Evolutionary conservation across 1,140 invertebrate species (phyloP).

Genomic region (Zophobas morio): DNA sequence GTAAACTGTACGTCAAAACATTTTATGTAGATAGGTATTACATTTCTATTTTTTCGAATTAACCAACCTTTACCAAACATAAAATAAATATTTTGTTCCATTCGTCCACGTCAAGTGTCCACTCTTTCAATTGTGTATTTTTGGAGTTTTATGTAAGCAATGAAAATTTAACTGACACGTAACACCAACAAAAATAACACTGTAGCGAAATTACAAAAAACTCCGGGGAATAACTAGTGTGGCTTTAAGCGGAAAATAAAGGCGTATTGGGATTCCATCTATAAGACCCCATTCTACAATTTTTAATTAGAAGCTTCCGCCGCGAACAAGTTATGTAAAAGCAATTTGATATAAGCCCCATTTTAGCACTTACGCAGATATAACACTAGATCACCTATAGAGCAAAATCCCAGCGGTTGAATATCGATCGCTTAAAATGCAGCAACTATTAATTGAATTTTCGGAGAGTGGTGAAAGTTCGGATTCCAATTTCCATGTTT

Average conservation of each 20-base stretch:
- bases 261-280: background rate
- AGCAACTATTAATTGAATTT: conserved; percentile 30
- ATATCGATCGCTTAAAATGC: conserved; percentile 29
- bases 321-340: conserved; percentile 18
- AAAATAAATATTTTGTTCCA: no score
- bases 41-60: no score
- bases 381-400: background rate
- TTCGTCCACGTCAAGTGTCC: no score
- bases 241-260: conserved; percentile 18
- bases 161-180: background rate
- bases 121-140: no score
- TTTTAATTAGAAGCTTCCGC: conserved; percentile 16
- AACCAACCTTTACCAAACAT: no score
- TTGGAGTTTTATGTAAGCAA: background rate
- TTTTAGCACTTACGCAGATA: background rate
- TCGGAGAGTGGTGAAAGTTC: conserved; percentile 3
- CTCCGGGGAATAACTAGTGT: conserved; percentile 11
- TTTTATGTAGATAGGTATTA: no score
- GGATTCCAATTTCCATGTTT: conserved; percentile 21
- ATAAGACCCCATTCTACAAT: conserved; percentile 2
- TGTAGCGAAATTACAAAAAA: conserved; percentile 2
- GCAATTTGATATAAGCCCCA: conserved; percentile 24
- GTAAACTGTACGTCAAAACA: no score
- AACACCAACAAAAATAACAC: background rate
- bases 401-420: conserved; percentile 12